Evolutionary conservation across 1,140 invertebrate species (phyloP).

Genomic region (Sesamia nonagrioides): DNA sequence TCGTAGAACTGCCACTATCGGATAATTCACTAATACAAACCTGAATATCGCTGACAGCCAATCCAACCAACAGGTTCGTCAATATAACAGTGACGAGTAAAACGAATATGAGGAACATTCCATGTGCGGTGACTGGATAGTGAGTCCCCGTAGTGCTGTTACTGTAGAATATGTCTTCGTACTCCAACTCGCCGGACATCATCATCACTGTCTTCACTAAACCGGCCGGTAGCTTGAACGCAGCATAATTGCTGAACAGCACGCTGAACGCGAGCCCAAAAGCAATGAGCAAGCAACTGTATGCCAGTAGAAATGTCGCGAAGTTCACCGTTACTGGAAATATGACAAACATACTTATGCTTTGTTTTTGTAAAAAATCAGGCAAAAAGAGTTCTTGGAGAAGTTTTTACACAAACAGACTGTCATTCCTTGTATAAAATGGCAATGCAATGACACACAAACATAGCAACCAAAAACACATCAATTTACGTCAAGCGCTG

Average conservation of each 20-base stretch:
- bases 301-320: slow-evolving; percentile 93
- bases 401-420: too few relatives aligned
- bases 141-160: slow-evolving; percentile 85
- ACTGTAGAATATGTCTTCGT: slow-evolving; percentile 94
- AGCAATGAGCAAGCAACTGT: slow-evolving; percentile 93
- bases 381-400: too few relatives aligned
- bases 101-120: slow-evolving; percentile 93
- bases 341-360: slow-evolving; percentile 19
- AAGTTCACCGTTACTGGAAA: slow-evolving; percentile 92
- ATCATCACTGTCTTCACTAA: slow-evolving; percentile 94
- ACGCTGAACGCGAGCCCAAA: slow-evolving; percentile 93
- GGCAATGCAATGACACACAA: too few relatives aligned
- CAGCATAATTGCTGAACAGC: slow-evolving; percentile 92
- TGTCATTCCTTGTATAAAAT: too few relatives aligned
- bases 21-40: slow-evolving; percentile 51
- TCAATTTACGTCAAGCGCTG: too few relatives aligned
- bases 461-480: too few relatives aligned
- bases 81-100: slow-evolving; percentile 94
- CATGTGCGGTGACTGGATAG: slow-evolving; percentile 91
- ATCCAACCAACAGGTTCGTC: slow-evolving; percentile 94
- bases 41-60: slow-evolving; percentile 94
- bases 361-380: too few relatives aligned
- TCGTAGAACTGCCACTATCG: too few relatives aligned
- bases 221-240: slow-evolving; percentile 90
- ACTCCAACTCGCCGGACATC: slow-evolving; percentile 96